A percentile compares a stretch with the other conserved stretches of the same genome.
These are phyloP conservation scores for Typhlomys cinereus DNA, from an alignment of 2,113 vertebrate genomes.

Conservation along the genomic window DNA sequence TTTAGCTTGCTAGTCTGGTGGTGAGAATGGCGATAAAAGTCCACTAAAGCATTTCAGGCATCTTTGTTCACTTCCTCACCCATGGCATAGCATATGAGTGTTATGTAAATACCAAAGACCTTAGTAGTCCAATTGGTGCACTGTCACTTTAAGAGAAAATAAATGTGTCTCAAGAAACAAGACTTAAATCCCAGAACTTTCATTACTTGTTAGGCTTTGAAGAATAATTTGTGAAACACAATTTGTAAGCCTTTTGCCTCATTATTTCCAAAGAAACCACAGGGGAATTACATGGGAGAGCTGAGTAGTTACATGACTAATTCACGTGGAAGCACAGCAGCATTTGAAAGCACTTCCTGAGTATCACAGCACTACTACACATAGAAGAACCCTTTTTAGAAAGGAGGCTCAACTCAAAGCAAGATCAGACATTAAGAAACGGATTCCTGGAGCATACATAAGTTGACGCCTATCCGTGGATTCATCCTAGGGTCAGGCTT, in stretches of 20 bases:
- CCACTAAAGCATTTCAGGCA: not conserved
- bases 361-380: not conserved
- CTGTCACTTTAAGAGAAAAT: slow-evolving; percentile 53
- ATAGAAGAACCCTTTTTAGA: slow-evolving; percentile 25
- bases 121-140: not conserved
- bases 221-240: slow-evolving; percentile 47
- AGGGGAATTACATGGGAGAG: slow-evolving; percentile 44
- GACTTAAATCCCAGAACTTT: slow-evolving; percentile 37
- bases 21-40: not conserved
- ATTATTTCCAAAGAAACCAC: slow-evolving; percentile 67
- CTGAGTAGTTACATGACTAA: slow-evolving; percentile 21
- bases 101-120: not conserved
- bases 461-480: not conserved
- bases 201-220: slow-evolving; percentile 64
- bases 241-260: slow-evolving; percentile 55
- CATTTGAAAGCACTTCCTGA: slow-evolving; percentile 49
- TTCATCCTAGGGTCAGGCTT: not conserved
- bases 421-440: slow-evolving; percentile 46
- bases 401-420: not conserved
- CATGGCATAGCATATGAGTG: not conserved
- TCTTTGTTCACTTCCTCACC: not conserved
- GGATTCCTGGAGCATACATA: not conserved
- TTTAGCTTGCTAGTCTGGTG: not conserved
- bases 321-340: slow-evolving; percentile 47
- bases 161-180: slow-evolving; percentile 43